Conservation (phyloP, 1,140 invertebrate genomes). For the Musca vetustissima region DNA sequence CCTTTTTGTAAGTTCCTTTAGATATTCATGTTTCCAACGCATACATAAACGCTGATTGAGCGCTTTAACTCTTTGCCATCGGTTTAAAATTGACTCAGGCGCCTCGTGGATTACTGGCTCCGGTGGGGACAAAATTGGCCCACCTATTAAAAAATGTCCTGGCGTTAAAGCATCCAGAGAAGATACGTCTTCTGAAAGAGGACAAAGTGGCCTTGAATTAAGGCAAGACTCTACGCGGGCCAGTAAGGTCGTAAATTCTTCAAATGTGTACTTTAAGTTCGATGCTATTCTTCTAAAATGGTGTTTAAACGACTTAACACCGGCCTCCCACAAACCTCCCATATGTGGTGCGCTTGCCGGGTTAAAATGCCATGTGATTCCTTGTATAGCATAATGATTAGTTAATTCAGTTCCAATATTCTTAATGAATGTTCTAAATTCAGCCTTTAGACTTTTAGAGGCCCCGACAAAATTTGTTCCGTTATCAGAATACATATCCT, state of each 20-base stretch:
- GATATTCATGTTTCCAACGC: background rate
- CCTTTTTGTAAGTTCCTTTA: background rate
- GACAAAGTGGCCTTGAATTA: slow-evolving; percentile 32
- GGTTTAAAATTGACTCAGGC: background rate
- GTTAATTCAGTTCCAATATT: too few relatives aligned
- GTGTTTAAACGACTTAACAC: background rate
- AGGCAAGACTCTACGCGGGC: slow-evolving; percentile 36
- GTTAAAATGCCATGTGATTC: background rate
- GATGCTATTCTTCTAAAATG: background rate
- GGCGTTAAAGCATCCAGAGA: slow-evolving; percentile 28
- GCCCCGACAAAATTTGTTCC: too few relatives aligned
- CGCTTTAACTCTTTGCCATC: background rate
- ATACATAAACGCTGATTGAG: background rate
- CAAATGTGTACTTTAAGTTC: slow-evolving; percentile 4
- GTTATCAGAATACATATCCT: too few relatives aligned
- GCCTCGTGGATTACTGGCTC: background rate
- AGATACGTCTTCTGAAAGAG: slow-evolving; percentile 17
- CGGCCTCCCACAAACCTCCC: background rate
- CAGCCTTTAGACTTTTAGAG: too few relatives aligned
- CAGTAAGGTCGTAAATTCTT: slow-evolving; percentile 18
- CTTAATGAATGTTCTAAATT: too few relatives aligned
- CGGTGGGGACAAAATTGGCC: background rate
- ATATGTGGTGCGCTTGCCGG: background rate
- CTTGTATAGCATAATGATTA: too few relatives aligned
- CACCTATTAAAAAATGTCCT: background rate